phyloP scores from a whole-genome alignment of 2,113 vertebrate species.

The Rhinogobius similis region DNA sequence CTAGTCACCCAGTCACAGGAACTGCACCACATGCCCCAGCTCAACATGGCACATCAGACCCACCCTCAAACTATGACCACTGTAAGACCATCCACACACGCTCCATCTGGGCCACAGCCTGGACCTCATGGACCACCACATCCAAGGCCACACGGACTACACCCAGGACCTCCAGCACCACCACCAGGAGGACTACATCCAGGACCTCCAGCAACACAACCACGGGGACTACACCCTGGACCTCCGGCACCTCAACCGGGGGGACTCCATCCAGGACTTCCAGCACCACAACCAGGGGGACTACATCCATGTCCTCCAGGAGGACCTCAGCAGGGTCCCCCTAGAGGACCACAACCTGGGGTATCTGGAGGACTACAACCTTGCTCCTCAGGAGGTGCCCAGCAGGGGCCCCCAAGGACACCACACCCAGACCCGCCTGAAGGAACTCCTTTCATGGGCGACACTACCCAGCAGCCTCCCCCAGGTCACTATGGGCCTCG shows the following conservation, averaged over 20 bases:
- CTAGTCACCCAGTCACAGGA: conserved; percentile 75
- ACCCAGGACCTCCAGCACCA: not conserved
- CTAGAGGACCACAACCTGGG: not conserved
- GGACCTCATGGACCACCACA: conserved; percentile 64
- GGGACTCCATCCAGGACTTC: not conserved
- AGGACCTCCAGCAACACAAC: not conserved
- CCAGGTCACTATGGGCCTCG: conserved; percentile 83
- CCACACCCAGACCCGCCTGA: not conserved
- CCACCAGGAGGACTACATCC: not conserved
- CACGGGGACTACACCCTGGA: not conserved
- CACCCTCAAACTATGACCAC: conserved; percentile 59
- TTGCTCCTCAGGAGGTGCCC: not conserved
- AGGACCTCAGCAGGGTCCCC: not conserved
- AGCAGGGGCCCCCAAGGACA: not conserved
- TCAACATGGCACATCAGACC: conserved; percentile 64
- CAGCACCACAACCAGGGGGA: not conserved
- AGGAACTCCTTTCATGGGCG: conserved; percentile 73
- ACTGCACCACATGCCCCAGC: conserved; percentile 67
- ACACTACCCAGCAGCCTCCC: conserved; percentile 77
- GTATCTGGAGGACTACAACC: not conserved
- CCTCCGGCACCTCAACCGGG: not conserved
- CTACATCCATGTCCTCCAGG: not conserved
- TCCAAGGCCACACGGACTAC: not conserved
- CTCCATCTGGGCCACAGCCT: not conserved
- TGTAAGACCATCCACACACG: conserved; percentile 72